A percentile compares a stretch with the other conserved stretches of the same genome.
Evolutionary conservation across 2,797 vertebrate species (phyloP).

Genomic region (Malacoctenus gilli): DNA sequence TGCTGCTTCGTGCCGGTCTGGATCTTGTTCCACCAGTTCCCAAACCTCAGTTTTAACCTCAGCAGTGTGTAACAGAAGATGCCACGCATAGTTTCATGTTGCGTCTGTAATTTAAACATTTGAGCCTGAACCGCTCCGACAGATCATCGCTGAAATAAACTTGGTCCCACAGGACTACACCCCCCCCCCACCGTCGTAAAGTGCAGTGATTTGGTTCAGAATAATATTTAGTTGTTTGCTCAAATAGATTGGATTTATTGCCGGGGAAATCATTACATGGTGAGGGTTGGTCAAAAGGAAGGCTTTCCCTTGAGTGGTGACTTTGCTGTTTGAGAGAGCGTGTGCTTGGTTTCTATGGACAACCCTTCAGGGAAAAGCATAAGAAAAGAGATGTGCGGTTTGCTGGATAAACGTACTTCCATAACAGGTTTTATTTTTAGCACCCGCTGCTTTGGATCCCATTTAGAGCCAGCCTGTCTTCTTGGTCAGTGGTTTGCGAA

Average conservation of each 20-base stretch:
- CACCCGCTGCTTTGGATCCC: slow-evolving; percentile 27
- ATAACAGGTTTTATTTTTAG: slow-evolving; percentile 56
- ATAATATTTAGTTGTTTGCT: no score
- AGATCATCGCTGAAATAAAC: neutral
- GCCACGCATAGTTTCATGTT: neutral
- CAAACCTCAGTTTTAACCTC: neutral
- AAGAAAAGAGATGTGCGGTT: slow-evolving; percentile 28
- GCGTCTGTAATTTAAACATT: slow-evolving; percentile 16
- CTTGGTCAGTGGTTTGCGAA: slow-evolving; percentile 37
- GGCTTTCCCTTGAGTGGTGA: slow-evolving; percentile 23
- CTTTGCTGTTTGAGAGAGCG: slow-evolving; percentile 42
- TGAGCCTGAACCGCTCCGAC: neutral
- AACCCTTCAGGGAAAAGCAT: slow-evolving; percentile 21
- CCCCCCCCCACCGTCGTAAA: no score
- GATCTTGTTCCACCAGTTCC: slow-evolving; percentile 18
- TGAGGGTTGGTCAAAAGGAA: slow-evolving; percentile 19
- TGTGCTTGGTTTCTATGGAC: slow-evolving; percentile 41
- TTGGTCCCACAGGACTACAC: no score
- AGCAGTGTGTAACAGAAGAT: slow-evolving; percentile 8
- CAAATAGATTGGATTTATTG: neutral
- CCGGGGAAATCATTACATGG: neutral
- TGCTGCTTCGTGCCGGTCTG: slow-evolving; percentile 5
- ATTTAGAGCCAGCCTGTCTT: slow-evolving; percentile 29
- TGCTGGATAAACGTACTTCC: slow-evolving; percentile 14
- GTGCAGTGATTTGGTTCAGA: no score